Conservation (phyloP, 2,797 vertebrate genomes). For the Bucorvus abyssinicus region DNA sequence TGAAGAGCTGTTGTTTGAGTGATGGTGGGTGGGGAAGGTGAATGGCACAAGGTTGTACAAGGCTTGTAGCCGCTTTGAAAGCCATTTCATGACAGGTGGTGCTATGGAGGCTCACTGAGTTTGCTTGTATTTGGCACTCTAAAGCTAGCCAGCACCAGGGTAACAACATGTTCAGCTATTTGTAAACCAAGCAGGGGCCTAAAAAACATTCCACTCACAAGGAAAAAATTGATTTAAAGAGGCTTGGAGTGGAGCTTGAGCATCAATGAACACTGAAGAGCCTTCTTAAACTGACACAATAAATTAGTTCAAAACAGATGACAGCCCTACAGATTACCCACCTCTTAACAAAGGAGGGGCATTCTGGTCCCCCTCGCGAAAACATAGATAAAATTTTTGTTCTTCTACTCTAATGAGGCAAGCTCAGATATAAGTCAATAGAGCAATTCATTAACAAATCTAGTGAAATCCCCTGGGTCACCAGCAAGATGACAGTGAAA, state of each 20-base stretch:
- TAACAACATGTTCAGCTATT: conserved; percentile 88
- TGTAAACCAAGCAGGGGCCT: conserved; percentile 90
- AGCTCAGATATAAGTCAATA: conserved; percentile 96
- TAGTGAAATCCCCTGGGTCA: conserved; percentile 89
- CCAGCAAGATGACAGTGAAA: conserved; percentile 80
- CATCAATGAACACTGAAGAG: conserved; percentile 85
- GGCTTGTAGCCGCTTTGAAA: conserved; percentile 26
- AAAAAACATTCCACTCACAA: conserved; percentile 87
- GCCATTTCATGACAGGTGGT: conserved; percentile 64
- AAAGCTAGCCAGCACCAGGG: conserved; percentile 83
- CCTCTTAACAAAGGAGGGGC: conserved; percentile 84
- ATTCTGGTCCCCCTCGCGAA: conserved; percentile 79
- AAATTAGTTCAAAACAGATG: conserved; percentile 88
- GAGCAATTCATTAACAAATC: conserved; percentile 99
- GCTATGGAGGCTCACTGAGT: conserved; percentile 76
- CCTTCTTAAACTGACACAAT: conserved; percentile 90
- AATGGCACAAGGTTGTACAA: conserved; percentile 15
- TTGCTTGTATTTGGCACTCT: conserved; percentile 77
- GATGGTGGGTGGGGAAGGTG: conserved; percentile 45
- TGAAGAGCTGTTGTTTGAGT: conserved; percentile 13
- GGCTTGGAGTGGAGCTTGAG: conserved; percentile 77
- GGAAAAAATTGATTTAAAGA: conserved; percentile 82
- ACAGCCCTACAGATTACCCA: conserved; percentile 89
- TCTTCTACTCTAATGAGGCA: conserved; percentile 96
- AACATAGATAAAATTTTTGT: conserved; percentile 84